Evolutionary conservation across 2,113 vertebrate genomes (phyloP), one percentile per base, ranked within the genome.

Genomic region (Romanogobio albipinnatus): DNA sequence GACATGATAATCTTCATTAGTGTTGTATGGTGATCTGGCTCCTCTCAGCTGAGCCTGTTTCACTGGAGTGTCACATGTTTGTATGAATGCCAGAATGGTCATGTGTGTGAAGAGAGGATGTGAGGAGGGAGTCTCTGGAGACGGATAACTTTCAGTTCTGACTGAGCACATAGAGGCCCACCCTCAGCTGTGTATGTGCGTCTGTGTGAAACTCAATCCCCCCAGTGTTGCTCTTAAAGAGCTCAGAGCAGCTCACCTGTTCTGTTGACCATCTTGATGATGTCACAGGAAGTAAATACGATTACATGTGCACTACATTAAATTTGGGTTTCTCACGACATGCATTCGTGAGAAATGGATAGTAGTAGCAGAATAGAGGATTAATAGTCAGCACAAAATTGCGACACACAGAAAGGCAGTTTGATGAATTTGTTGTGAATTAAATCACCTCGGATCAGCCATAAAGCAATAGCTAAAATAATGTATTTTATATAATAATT

Each of bases 241-340:
- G 83, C 88, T 43, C 51, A 61, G 88, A 90, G 88, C 84, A 90
- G 81, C 90, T 92, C 92, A 94, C 93, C 93, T 94, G 92, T 91
- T 90, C 29, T 49, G 13, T 71, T 61, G 33, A 81, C 33, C 70
- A 81, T 80, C 84, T 88, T 91, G 90, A 10, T 85, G 84, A 89
- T 88, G 92, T 89, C 90, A 92, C 91, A 93, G 92, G 93, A 93
- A 93, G 89, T 93, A 89, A 89, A 90, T 89, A 86, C 92, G 89
- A 92, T 93, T 91, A 90, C 92, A 92, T 89, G 93, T 92, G 91
- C 91, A 92, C 93, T 93, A 94, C 91, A 92, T 94, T 92, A 93
- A 76, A 56, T 51, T 36, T 81, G 0, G 87, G 91, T 94, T 91
- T 93, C 92, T 92, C 93, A 93, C 26, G 79, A 29, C 22, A 79